Conservation (phyloP, 2,113 vertebrate genomes). For the Platanista minor region DNA sequence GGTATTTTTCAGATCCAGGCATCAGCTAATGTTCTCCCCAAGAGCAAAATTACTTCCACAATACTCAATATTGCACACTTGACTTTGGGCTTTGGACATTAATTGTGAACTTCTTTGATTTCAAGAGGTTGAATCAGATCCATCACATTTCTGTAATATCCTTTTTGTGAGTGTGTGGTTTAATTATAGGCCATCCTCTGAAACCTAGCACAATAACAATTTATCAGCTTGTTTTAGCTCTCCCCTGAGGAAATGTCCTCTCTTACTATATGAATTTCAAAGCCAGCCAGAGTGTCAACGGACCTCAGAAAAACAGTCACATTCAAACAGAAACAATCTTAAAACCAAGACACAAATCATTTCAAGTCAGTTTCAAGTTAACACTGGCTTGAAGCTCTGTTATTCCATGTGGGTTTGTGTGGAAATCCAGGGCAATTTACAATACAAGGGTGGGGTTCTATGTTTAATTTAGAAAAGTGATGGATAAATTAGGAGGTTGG, state of each 20-base stretch:
- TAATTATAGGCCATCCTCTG: slow-evolving; percentile 71
- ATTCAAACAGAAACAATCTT: slow-evolving; percentile 11
- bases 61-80: neutral
- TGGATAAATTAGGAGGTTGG: neutral
- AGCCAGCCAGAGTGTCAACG: slow-evolving; percentile 51
- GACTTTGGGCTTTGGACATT: slow-evolving; percentile 3
- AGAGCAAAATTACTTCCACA: slow-evolving; percentile 45
- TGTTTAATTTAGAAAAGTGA: neutral
- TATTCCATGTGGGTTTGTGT: neutral
- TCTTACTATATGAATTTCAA: slow-evolving; percentile 64
- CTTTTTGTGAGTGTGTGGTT: slow-evolving; percentile 58
- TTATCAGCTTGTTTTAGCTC: slow-evolving; percentile 72
- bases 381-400: neutral
- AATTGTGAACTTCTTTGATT: slow-evolving; percentile 70
- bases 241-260: slow-evolving; percentile 69
- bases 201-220: slow-evolving; percentile 68
- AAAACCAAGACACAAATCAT: neutral
- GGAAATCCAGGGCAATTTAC: neutral
- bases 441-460: neutral
- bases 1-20: neutral
- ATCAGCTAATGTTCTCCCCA: slow-evolving; percentile 12
- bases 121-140: slow-evolving; percentile 63
- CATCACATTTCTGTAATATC: slow-evolving; percentile 66
- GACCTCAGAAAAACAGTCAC: slow-evolving; percentile 35
- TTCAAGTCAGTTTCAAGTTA: neutral